A percentile compares a stretch with the other conserved stretches of the same genome.
Conservation (phyloP, 1,140 invertebrate genomes). For the Ceratina japonica region DNA sequence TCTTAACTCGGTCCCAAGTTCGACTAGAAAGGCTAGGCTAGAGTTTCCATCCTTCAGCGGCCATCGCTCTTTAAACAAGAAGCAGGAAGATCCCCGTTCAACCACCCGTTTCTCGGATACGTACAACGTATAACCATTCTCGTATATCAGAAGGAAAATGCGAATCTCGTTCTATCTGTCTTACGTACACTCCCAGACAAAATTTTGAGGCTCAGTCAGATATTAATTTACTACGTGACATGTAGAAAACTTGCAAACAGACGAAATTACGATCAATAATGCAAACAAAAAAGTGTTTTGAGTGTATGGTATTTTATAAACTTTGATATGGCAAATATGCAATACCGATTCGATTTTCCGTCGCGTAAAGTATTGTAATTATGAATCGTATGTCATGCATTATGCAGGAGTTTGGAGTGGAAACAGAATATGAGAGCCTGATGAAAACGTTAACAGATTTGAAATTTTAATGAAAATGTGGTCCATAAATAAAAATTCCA, state of each 20-base stretch:
- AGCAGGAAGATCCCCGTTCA: constrained; percentile 46
- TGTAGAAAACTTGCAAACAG: no score
- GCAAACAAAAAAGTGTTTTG: not conserved
- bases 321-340: constrained; percentile 9
- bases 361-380: not conserved
- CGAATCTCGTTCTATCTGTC: constrained; percentile 23
- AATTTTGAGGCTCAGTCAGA: no score
- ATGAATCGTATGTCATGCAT: not conserved
- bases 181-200: not conserved
- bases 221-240: no score
- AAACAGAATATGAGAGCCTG: no score
- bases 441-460: no score
- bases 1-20: constrained; percentile 66
- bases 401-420: no score
- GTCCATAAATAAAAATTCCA: no score
- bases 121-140: constrained; percentile 23
- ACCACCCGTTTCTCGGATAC: constrained; percentile 40
- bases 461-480: no score
- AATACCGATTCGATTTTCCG: constrained; percentile 15
- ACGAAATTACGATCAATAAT: no score
- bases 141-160: constrained; percentile 34
- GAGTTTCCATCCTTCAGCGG: constrained; percentile 68
- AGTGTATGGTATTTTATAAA: constrained; percentile 44
- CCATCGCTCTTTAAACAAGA: constrained; percentile 67
- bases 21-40: constrained; percentile 54